Conservation (phyloP, 92 coral and sea anemone species). For the Umimayanthus kanabou region DNA sequence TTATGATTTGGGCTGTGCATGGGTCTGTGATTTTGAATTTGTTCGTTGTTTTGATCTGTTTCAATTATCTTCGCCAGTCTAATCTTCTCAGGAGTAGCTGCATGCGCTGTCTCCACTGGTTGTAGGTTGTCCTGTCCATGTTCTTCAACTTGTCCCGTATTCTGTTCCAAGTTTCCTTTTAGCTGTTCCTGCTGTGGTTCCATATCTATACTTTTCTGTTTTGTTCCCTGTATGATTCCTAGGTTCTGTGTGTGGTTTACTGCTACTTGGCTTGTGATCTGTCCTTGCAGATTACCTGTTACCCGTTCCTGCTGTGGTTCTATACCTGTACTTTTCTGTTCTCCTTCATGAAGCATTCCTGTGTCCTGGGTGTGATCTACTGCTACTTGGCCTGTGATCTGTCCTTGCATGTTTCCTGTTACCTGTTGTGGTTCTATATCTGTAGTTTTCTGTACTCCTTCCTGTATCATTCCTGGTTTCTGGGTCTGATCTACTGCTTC, state of each 20-base stretch:
- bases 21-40: neutral
- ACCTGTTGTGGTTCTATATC: neutral
- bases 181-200: neutral
- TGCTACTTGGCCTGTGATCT: neutral
- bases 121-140: neutral
- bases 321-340: neutral
- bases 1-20: neutral
- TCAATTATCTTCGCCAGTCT: neutral
- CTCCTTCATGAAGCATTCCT: neutral
- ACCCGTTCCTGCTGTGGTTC: neutral
- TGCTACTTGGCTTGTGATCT: neutral
- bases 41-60: neutral
- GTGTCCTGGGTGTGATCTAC: neutral
- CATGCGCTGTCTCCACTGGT: neutral
- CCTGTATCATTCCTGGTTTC: neutral
- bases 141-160: neutral
- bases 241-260: neutral
- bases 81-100: neutral
- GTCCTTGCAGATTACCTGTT: neutral
- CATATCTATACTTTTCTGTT: neutral
- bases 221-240: neutral
- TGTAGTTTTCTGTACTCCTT: neutral
- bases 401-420: neutral
- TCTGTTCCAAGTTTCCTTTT: neutral
- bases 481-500: neutral